A percentile compares a stretch with the other conserved stretches of the same genome.
Evolutionary conservation across 1,140 invertebrate species (phyloP).

Genomic region (Eulimnadia texana): DNA sequence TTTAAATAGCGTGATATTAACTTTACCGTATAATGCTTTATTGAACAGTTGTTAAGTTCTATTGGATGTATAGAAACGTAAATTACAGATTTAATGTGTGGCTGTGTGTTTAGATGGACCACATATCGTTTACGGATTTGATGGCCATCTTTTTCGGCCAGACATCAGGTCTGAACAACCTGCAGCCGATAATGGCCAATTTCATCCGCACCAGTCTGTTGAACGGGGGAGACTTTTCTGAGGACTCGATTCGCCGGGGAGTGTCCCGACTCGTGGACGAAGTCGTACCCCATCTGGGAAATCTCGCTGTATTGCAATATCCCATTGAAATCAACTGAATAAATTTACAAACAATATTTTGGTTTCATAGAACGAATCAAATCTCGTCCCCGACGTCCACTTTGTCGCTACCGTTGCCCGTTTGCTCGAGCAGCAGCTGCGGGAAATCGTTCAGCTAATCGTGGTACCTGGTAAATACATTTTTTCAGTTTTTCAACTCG

Average conservation of each 20-base stretch:
- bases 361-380: slow-evolving; percentile 25
- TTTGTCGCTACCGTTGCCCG: slow-evolving; percentile 27
- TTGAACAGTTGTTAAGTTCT: no score
- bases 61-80: no score
- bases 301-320: slow-evolving; percentile 20
- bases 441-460: slow-evolving; percentile 25
- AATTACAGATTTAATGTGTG: no score
- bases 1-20: no score
- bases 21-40: no score
- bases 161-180: slow-evolving; percentile 23
- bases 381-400: slow-evolving; percentile 29
- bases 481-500: no score
- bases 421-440: slow-evolving; percentile 25
- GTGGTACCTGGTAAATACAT: slow-evolving; percentile 11
- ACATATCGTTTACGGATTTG: slow-evolving; percentile 33
- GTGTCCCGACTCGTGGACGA: slow-evolving; percentile 20
- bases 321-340: slow-evolving; percentile 1
- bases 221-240: slow-evolving; percentile 21
- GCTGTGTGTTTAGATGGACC: slow-evolving; percentile 19
- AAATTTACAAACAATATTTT: slow-evolving; percentile 6
- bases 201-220: slow-evolving; percentile 27
- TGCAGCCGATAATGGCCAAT: slow-evolving; percentile 24
- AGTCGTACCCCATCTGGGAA: slow-evolving; percentile 20
- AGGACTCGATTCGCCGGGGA: slow-evolving; percentile 23
- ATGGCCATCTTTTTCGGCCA: slow-evolving; percentile 31